Evolutionary conservation across 1,140 invertebrate species (phyloP), one percentile per base, ranked within the genome.

Genomic region (Mesaphorura yosii): DNA sequence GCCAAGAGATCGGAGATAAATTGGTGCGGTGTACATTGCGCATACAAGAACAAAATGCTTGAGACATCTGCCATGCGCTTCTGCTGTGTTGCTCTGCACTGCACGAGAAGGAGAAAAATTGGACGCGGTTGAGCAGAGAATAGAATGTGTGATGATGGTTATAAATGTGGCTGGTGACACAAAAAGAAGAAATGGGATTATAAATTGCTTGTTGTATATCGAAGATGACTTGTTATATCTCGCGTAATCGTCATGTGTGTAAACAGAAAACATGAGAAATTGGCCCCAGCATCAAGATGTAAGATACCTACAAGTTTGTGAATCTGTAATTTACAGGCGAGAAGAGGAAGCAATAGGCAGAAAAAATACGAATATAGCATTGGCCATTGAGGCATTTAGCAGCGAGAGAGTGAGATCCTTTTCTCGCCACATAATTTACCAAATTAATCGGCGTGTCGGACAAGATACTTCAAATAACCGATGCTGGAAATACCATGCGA

Each of bases 361-460:
- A 10, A n/a, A 10, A n/a, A 34, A 10, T 34, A n/a, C 31, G 10
- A 34, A 34, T n/a, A 10, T 10, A 10, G 31, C 31, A 34, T 10
- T 10, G 10, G 10, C 10, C 10, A 10, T 34, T 34, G 31, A 34
- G 31, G 31, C 10, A n/a, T 34, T 34, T 10, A 10, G 31, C 10
- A 34, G 31, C 10, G 31, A 34, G n/a, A 34, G 10, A 10, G 10
- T n/a, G 10, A 34, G 10, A 10, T 34, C 31, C n/a, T 34, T 34
- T 34, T 60, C 49, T 47, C 47, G 54, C 48, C 53, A 56, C 54
- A 60, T 60, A 60, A 60, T 60, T 60, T 53, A 60, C 50, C 58
- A 60, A 60, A 60, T 60, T 60, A 60, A 60, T 60, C 55, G 54
- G 46, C 58, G 58, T 60, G 58, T 60, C 58, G 15, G 58, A 60